Evolutionary conservation across 2,888 invertebrate species (phyloP).

Genomic region (Ceramica pisi): DNA sequence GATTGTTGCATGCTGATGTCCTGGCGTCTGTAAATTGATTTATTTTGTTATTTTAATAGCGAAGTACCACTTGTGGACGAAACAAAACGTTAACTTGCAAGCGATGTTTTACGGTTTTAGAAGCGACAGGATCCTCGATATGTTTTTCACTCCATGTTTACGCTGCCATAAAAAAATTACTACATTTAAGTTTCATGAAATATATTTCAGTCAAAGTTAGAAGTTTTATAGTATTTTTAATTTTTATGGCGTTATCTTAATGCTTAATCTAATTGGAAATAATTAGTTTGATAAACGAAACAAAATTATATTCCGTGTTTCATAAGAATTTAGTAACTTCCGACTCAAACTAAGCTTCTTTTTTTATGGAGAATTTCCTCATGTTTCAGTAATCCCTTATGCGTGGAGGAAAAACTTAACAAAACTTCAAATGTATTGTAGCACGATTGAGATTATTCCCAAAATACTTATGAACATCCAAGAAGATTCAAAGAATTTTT

Average conservation of each 20-base stretch:
- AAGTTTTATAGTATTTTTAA: background rate
- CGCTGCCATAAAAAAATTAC: background rate
- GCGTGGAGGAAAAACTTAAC: background rate
- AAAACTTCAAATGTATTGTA: background rate
- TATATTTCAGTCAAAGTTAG: background rate
- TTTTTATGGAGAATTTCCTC: background rate
- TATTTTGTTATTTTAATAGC: no score
- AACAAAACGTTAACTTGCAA: no score
- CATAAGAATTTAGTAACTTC: conserved; percentile 1
- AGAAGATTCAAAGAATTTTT: background rate
- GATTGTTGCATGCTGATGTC: no score
- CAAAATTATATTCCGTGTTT: conserved; percentile 22
- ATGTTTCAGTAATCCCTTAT: background rate
- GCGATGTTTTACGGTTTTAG: no score
- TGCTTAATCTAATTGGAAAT: conserved; percentile 15
- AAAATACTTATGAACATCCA: background rate
- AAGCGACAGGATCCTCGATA: background rate
- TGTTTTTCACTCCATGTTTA: background rate
- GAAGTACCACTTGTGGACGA: no score
- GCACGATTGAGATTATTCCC: background rate
- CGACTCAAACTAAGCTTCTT: background rate
- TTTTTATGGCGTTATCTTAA: background rate
- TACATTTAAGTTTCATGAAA: no score
- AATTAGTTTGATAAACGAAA: conserved; percentile 20
- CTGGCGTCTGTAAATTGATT: no score